A percentile compares a stretch with the other conserved stretches of the same genome.
Evolutionary conservation across 1,140 invertebrate genomes (phyloP).

Genomic region (Pinna nobilis): DNA sequence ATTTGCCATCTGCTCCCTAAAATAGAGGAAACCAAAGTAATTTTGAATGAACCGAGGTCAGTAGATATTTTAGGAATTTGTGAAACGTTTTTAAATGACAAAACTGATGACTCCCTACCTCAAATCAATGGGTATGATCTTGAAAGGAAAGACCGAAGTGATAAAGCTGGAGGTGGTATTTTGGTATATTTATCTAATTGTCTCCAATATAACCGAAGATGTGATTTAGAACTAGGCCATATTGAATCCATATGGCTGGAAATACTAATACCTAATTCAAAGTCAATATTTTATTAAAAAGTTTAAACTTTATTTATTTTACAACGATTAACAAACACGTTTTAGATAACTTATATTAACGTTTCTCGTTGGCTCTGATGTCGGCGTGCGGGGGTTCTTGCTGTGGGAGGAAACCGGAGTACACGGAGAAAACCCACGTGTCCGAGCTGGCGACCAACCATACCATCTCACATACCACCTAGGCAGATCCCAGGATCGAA

Average conservation of each 20-base stretch:
- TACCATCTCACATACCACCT: no score
- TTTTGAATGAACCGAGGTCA: background rate
- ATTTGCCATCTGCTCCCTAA: slow-evolving; percentile 2
- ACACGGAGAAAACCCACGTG: no score
- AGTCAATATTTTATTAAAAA: no score
- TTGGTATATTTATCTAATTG: background rate
- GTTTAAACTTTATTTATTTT: no score
- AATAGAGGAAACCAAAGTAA: background rate
- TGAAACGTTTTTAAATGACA: background rate
- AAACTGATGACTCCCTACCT: background rate
- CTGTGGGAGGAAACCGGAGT: no score
- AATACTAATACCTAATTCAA: background rate
- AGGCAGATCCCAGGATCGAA: no score
- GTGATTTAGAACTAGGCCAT: background rate
- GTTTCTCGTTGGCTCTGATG: no score
- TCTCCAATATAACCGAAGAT: background rate
- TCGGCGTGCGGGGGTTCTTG: no score
- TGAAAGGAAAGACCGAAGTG: background rate
- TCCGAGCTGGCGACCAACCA: no score
- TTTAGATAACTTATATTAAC: no score
- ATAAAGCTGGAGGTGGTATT: no score
- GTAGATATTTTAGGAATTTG: background rate
- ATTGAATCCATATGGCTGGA: background rate
- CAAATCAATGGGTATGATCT: background rate
- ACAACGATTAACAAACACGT: no score